Evolutionary conservation across 1,140 invertebrate genomes (phyloP).

Genomic region (Drosophila auraria): DNA sequence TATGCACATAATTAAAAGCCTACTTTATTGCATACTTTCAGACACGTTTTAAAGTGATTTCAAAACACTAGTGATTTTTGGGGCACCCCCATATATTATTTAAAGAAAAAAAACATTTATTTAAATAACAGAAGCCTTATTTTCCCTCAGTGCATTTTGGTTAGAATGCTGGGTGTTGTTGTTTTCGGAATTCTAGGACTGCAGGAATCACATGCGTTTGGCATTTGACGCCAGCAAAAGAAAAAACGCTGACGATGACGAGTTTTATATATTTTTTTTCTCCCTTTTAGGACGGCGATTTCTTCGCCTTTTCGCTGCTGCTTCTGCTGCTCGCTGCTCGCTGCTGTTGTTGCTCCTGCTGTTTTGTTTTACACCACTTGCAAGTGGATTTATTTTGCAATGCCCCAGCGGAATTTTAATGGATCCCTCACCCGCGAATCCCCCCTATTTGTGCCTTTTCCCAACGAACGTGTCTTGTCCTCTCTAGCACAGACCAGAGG

Average conservation of each 20-base stretch:
- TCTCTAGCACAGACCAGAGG: conserved; percentile 29
- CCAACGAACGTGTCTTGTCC: conserved; percentile 63
- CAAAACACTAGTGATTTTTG: neutral
- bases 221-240: conserved; percentile 71
- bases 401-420: conserved; percentile 79
- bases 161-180: conserved; percentile 20
- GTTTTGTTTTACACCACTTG: conserved; percentile 69
- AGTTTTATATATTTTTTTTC: conserved; percentile 45
- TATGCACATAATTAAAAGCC: too few species aligned
- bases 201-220: conserved; percentile 78
- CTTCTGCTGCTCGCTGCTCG: too few species aligned
- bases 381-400: conserved; percentile 84
- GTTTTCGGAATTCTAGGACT: conserved; percentile 40
- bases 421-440: conserved; percentile 40
- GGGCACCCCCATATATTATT: too few species aligned
- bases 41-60: too few species aligned
- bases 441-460: conserved; percentile 7
- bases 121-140: too few species aligned
- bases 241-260: conserved; percentile 76
- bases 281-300: conserved; percentile 21
- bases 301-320: conserved; percentile 27
- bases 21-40: too few species aligned
- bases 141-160: conserved; percentile 11
- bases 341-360: conserved; percentile 29
- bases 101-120: too few species aligned